Evolutionary conservation across 2,797 vertebrate genomes (phyloP).

Genomic region (Mus caroli): DNA sequence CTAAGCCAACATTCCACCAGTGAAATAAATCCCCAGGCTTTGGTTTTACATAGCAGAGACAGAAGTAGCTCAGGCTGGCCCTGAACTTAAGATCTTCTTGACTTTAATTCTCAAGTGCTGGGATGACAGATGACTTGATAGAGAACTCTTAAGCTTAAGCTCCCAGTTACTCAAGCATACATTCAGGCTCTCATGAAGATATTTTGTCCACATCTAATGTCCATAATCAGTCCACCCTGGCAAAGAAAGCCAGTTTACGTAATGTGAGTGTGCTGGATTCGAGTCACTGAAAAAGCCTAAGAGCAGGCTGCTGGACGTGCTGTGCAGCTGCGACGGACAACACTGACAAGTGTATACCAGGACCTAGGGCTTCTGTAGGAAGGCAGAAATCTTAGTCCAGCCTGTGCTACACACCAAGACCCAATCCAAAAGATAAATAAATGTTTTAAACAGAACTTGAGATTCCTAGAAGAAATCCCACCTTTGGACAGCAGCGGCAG

Average conservation of each 20-base stretch:
- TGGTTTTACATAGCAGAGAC: not conserved
- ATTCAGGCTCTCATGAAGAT: not conserved
- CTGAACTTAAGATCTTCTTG: not conserved
- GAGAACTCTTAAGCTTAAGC: not conserved
- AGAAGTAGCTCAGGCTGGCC: not conserved
- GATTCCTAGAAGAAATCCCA: slow-evolving; percentile 39
- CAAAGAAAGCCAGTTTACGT: not conserved
- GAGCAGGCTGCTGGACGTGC: not conserved
- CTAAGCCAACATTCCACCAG: not conserved
- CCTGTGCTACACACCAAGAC: not conserved
- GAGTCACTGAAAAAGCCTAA: not conserved
- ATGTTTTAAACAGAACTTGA: not conserved
- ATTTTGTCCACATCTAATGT: not conserved
- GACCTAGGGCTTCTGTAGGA: not conserved
- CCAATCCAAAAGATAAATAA: not conserved
- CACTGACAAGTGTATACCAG: not conserved
- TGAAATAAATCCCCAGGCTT: not conserved
- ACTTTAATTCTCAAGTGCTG: not conserved
- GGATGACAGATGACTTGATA: not conserved
- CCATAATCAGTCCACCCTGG: not conserved
- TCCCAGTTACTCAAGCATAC: not conserved
- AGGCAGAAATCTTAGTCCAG: not conserved
- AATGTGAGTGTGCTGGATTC: not conserved
- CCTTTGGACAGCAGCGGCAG: not conserved
- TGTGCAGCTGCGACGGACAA: not conserved